These are phyloP conservation scores for Euleptes europaea DNA, from an alignment of 2,113 vertebrate genomes.

Conservation along the genomic window DNA sequence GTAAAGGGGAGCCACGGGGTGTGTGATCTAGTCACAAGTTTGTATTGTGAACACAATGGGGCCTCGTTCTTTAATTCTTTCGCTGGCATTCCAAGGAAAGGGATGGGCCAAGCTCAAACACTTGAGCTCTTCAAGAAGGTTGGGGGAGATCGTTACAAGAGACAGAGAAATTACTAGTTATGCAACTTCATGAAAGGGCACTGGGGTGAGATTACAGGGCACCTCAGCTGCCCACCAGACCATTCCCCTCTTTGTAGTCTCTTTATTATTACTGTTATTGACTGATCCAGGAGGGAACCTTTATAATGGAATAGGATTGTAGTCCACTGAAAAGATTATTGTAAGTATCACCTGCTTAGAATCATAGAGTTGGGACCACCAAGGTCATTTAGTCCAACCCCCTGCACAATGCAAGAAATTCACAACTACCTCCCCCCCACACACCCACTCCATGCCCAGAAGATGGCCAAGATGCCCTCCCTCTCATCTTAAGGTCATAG, in stretches of 20 bases:
- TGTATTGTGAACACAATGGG: background rate
- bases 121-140: background rate
- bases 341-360: too few species aligned
- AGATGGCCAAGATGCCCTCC: too few species aligned
- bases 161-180: background rate
- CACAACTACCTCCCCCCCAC: too few species aligned
- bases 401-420: too few species aligned
- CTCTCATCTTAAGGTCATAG: too few species aligned
- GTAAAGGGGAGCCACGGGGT: background rate
- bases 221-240: background rate
- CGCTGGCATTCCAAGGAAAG: background rate
- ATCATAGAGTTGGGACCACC: too few species aligned
- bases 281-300: background rate
- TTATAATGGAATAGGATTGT: too few species aligned
- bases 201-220: constrained; percentile 1
- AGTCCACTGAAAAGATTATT: too few species aligned
- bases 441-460: too few species aligned
- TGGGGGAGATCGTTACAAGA: background rate
- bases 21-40: constrained; percentile 38
- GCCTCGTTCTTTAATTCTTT: background rate
- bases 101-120: background rate
- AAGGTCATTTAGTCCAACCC: too few species aligned
- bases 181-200: constrained; percentile 13
- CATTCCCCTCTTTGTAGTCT: background rate
- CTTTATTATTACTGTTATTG: background rate